A percentile compares a stretch with the other conserved stretches of the same genome.
These are phyloP conservation scores for Danio tinwini DNA, from an alignment of 2,797 vertebrate genomes.

Conservation along the genomic window DNA sequence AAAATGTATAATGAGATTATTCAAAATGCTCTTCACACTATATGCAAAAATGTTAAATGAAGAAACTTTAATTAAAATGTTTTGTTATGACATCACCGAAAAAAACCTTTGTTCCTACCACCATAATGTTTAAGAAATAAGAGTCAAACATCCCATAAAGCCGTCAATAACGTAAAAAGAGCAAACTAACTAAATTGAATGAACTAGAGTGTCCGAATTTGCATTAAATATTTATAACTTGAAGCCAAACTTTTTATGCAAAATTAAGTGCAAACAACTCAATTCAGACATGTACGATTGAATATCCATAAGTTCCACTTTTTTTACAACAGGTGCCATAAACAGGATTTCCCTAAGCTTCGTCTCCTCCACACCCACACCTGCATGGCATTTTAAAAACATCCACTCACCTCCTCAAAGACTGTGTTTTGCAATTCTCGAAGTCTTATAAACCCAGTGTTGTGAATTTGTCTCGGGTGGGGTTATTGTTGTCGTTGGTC, in stretches of 20 bases:
- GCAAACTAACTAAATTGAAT: background rate
- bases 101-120: no score
- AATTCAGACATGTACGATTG: no score
- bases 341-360: background rate
- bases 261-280: background rate
- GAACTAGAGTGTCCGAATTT: background rate
- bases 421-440: conserved; percentile 21
- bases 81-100: no score
- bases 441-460: conserved; percentile 36
- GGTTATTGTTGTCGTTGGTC: background rate
- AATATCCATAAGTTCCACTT: background rate
- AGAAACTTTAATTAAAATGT: no score
- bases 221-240: background rate
- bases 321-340: conserved; percentile 49
- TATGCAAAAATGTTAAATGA: no score
- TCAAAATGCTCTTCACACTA: no score
- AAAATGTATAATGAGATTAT: no score
- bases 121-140: no score
- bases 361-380: background rate
- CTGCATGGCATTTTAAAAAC: background rate
- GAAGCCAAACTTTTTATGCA: background rate
- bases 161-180: background rate
- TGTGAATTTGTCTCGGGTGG: background rate
- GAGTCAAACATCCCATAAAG: background rate
- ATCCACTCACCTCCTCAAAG: conserved; percentile 55